Evolutionary conservation across 2,797 vertebrate genomes (phyloP).

Genomic region (Tapirus indicus): DNA sequence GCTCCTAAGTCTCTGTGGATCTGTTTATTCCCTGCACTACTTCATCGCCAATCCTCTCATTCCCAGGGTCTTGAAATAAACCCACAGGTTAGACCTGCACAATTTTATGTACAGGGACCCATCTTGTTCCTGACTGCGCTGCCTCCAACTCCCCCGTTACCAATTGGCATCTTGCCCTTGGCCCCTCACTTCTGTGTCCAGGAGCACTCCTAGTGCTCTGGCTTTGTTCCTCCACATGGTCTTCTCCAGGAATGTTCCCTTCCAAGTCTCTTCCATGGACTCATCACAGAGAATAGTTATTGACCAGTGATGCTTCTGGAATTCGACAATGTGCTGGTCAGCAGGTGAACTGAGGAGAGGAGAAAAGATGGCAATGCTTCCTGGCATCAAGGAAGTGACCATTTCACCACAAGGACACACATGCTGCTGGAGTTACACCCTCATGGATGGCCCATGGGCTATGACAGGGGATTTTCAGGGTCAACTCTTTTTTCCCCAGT

Average conservation of each 20-base stretch:
- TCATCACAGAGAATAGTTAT: neutral
- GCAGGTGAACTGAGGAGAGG: neutral
- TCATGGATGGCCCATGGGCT: too few species aligned
- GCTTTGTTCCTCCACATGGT: neutral
- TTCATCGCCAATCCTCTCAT: neutral
- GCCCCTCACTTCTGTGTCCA: neutral
- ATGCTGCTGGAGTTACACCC: neutral
- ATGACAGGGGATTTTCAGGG: neutral
- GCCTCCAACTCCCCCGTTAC: neutral
- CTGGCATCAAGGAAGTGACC: neutral
- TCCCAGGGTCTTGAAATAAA: neutral
- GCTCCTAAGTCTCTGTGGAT: neutral
- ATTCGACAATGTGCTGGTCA: neutral
- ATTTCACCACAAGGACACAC: neutral
- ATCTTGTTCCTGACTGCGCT: neutral
- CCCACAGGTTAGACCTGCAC: neutral
- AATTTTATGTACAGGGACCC: neutral
- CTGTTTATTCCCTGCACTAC: neutral
- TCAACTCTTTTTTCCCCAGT: neutral
- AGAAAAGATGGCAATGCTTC: neutral
- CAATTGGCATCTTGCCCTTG: fast-evolving
- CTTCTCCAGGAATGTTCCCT: neutral
- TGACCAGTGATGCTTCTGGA: neutral
- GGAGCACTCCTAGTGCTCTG: neutral
- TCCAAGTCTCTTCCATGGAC: neutral